These are phyloP conservation scores for Nemoura dubitans DNA, from an alignment of 2,888 invertebrate genomes.

Conservation along the genomic window DNA sequence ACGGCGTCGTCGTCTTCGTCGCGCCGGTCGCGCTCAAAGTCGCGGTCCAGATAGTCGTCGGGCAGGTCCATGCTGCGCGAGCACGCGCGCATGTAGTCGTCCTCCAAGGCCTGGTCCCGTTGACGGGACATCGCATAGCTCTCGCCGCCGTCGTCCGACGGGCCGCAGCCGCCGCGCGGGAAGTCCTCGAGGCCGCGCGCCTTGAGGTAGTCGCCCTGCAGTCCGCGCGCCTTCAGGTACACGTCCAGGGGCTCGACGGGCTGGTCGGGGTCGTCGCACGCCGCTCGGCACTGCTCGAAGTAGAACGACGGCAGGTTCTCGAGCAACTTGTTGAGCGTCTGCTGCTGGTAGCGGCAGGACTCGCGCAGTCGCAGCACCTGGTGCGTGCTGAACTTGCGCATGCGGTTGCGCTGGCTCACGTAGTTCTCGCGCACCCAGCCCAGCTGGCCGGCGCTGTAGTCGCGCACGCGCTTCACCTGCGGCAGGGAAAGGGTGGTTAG, in stretches of 20 bases:
- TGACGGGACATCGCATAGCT: background rate
- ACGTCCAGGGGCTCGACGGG: conserved; percentile 69
- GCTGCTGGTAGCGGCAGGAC: conserved; percentile 95
- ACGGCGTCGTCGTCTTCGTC: conserved; percentile 57
- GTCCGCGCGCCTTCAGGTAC: conserved; percentile 67
- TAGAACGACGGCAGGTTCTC: conserved; percentile 91
- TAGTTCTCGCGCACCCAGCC: conserved; percentile 96
- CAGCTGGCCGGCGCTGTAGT: conserved; percentile 90
- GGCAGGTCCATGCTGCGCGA: too few species aligned
- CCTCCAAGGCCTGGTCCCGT: background rate
- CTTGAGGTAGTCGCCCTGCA: background rate
- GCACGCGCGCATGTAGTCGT: background rate
- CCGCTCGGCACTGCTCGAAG: conserved; percentile 92
- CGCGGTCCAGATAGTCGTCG: background rate
- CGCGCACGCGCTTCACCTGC: conserved; percentile 89
- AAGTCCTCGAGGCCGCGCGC: background rate
- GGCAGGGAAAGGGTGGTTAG: conserved; percentile 50
- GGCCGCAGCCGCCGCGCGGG: background rate
- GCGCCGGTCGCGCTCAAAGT: conserved; percentile 20
- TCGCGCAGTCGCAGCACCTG: conserved; percentile 89
- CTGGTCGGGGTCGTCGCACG: conserved; percentile 75
- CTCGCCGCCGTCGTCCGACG: background rate
- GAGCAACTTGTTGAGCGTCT: conserved; percentile 90
- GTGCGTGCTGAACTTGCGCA: conserved; percentile 93
- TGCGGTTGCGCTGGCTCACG: conserved; percentile 92